phyloP scores from a whole-genome alignment of 2,888 invertebrate genomes.

The Ernsta delagoae region DNA sequence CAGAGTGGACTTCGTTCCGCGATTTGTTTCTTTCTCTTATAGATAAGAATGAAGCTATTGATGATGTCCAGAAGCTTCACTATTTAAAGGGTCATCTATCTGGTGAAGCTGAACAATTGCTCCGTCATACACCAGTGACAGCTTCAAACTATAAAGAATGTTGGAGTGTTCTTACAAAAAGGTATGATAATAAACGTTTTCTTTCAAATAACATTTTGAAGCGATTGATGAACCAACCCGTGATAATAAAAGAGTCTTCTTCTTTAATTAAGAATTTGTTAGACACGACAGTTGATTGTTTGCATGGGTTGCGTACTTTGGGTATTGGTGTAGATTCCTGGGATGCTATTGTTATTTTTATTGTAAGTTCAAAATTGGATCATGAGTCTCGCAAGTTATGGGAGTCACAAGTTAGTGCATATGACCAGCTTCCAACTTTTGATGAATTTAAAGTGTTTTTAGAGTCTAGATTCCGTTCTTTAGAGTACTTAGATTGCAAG shows the following conservation, averaged over 20 bases:
- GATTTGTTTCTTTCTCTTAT: constrained; percentile 39
- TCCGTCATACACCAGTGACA: constrained; percentile 30
- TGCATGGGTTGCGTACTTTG: not conserved
- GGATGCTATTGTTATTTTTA: not conserved
- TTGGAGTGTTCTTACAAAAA: constrained; percentile 39
- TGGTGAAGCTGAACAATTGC: constrained; percentile 35
- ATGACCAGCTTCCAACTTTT: not conserved
- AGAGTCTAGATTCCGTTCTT: not conserved
- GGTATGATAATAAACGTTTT: constrained; percentile 45
- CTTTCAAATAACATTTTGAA: constrained; percentile 40
- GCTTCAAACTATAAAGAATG: constrained; percentile 41
- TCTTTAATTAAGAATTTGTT: not conserved
- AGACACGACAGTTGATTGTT: not conserved
- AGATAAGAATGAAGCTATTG: constrained; percentile 33
- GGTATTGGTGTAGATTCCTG: not conserved
- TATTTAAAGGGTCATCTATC: constrained; percentile 36
- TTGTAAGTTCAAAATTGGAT: not conserved
- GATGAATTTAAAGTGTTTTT: not conserved
- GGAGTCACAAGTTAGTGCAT: not conserved
- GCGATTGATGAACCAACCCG: constrained; percentile 23
- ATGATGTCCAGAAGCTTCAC: constrained; percentile 38
- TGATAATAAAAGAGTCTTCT: not conserved
- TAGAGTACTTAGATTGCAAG: not conserved
- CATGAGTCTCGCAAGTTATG: not conserved
- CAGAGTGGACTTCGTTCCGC: constrained; percentile 37